Base-by-base conservation (phyloP, 1,140 invertebrate species). In the Mactra quadrangularis region DNA sequence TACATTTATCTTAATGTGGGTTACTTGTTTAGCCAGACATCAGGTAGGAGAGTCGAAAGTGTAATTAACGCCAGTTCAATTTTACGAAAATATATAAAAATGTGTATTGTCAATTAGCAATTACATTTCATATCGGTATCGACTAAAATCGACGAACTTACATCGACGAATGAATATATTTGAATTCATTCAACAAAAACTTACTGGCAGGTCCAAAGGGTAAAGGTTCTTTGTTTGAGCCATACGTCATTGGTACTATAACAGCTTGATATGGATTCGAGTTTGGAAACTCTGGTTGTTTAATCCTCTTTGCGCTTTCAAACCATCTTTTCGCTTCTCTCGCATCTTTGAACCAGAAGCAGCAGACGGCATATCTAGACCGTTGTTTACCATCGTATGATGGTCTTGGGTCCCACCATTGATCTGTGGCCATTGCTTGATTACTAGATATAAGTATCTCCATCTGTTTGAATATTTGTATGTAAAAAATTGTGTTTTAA, bases 301-400 rank as follows among this genome's bases (percentile, higher is more conserved):
- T 70, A 31, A 81, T 55, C 15, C 55, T 53, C 1, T 1, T 11
- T 29, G 38, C 64, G 17, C 64, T 81, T 52, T 81, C 64, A 47
- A 81, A 81, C 62, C 77, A 81, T 7, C 27, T 38, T 13, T 53
- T 53, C 9, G 64, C 77, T 3, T 55, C 11, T n/a, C 31, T 31
- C 25, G 38, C 31, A 52, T 81, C 77, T 35, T 81, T 70, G 66
- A 81, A 81, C 77, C 77, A 81, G 19, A 81, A 71, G 19, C 50
- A 70, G n/a, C 19, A 27, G 33, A 60, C 27, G 13, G 52, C 66
- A 25, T 25, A 81, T 29, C 31, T 17, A 13, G 77, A 45, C 7
- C 22, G 29, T n/a, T 19, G 35, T 52, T 22, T 6, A 19, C 45
- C 9, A 19, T 9, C 9, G 45, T 22, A 29, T 17, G 11, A 15